Percentiles rank a stretch among this genome's conserved stretches.
phyloP scores from a whole-genome alignment of 2,797 vertebrate species.

The Rousettus madagascariensis region DNA sequence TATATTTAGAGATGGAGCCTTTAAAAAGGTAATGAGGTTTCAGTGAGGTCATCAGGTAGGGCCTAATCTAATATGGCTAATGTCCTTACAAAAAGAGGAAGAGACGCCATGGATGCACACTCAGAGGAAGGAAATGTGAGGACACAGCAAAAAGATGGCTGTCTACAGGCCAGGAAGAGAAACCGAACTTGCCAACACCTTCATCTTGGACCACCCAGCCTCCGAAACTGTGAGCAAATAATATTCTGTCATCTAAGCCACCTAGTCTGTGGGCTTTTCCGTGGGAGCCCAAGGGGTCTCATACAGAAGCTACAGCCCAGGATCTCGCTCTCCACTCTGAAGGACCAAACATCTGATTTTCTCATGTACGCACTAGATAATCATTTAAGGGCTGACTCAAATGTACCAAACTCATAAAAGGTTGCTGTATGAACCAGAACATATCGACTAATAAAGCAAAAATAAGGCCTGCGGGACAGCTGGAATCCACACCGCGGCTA shows the following conservation, averaged over 20 bases:
- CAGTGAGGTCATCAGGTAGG: background rate
- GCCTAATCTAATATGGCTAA: background rate
- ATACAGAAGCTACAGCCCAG: background rate
- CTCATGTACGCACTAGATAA: background rate
- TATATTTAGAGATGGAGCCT: too few relatives aligned
- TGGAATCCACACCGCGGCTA: rapidly evolving
- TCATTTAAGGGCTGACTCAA: background rate
- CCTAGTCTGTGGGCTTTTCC: background rate
- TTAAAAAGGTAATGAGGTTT: background rate
- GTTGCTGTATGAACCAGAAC: background rate
- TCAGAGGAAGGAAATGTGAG: background rate
- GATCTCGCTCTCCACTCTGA: background rate
- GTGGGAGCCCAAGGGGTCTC: background rate
- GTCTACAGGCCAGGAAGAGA: too few relatives aligned
- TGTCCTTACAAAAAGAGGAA: background rate
- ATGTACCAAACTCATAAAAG: background rate
- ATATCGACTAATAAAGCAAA: background rate
- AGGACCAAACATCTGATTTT: background rate
- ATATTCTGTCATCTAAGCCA: too few relatives aligned
- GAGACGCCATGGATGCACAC: background rate
- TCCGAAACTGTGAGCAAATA: too few relatives aligned
- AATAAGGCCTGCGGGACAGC: background rate
- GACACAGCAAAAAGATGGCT: too few relatives aligned
- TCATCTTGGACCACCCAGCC: too few relatives aligned
- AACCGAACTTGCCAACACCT: too few relatives aligned